These are phyloP conservation scores for Apamea anceps DNA, from an alignment of 2,888 invertebrate genomes.

Conservation along the genomic window DNA sequence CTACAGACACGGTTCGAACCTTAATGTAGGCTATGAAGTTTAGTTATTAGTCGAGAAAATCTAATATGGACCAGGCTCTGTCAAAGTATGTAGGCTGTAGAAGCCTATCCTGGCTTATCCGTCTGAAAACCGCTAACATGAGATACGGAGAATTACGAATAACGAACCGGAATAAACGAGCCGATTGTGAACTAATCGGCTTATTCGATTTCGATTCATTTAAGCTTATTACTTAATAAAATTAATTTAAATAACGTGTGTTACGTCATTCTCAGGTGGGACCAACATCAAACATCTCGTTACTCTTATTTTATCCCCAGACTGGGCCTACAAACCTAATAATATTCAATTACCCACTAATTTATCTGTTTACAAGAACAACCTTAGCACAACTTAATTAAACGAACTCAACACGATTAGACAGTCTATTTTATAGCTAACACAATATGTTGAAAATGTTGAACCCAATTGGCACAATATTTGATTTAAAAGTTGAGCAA, in stretches of 20 bases:
- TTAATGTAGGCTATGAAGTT: neutral
- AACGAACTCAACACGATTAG: neutral
- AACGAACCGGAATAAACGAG: slow-evolving; percentile 27
- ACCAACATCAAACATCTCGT: slow-evolving; percentile 14
- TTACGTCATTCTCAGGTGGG: neutral
- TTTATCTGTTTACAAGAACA: slow-evolving; percentile 47
- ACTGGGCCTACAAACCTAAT: slow-evolving; percentile 23
- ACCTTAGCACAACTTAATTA: slow-evolving; percentile 41
- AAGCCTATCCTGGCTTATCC: neutral
- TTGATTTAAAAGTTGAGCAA: slow-evolving; percentile 35
- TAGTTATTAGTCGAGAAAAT: neutral
- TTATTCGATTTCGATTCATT: slow-evolving; percentile 25
- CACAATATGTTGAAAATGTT: slow-evolving; percentile 31
- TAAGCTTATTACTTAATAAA: slow-evolving; percentile 6
- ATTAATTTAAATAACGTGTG: slow-evolving; percentile 1
- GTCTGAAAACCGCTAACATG: slow-evolving; percentile 30
- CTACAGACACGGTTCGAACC: neutral
- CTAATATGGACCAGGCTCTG: too few species aligned
- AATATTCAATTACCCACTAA: slow-evolving; percentile 56
- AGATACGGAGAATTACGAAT: slow-evolving; percentile 38
- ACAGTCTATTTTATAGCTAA: slow-evolving; percentile 22
- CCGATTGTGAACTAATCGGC: slow-evolving; percentile 29
- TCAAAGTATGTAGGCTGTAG: neutral
- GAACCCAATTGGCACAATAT: slow-evolving; percentile 49
- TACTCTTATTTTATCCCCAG: slow-evolving; percentile 20